These are phyloP conservation scores for Lordiphosa clarofinis DNA, from an alignment of 1,140 invertebrate genomes.

Conservation along the genomic window DNA sequence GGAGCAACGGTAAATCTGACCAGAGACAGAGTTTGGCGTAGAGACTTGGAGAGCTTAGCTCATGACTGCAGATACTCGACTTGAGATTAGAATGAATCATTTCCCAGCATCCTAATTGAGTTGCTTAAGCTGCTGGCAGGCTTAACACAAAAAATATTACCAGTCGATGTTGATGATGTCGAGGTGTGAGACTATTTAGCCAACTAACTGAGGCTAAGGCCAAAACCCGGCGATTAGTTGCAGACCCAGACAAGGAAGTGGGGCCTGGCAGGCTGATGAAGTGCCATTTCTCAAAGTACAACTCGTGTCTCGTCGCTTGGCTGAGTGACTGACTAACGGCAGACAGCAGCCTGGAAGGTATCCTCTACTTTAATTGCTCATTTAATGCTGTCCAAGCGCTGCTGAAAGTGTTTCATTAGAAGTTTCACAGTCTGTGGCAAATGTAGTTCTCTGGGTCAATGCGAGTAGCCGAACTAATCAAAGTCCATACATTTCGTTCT, in stretches of 20 bases:
- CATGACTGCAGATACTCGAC: conserved; percentile 72
- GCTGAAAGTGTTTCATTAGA: conserved; percentile 30
- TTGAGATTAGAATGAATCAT: conserved; percentile 74
- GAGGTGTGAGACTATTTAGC: conserved; percentile 53
- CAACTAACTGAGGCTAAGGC: conserved; percentile 32
- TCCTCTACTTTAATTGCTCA: conserved; percentile 61
- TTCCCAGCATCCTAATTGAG: conserved; percentile 72
- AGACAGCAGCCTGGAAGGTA: conserved; percentile 23
- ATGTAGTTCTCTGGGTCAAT: conserved; percentile 76
- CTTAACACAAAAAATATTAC: conserved; percentile 32
- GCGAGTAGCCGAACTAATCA: conserved; percentile 69
- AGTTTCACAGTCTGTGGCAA: conserved; percentile 18
- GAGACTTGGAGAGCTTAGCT: conserved; percentile 23
- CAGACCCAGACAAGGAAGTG: conserved; percentile 30
- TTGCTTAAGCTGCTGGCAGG: conserved; percentile 49
- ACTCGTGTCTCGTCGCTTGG: conserved; percentile 59
- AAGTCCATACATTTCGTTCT: conserved; percentile 38
- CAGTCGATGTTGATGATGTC: conserved; percentile 9
- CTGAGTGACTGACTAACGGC: conserved; percentile 36
- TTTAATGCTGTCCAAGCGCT: conserved; percentile 32
- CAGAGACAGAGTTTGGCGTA: conserved; percentile 14
- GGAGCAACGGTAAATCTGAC: conserved; percentile 55
- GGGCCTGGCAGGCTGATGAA: conserved; percentile 36
- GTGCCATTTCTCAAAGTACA: conserved; percentile 56
- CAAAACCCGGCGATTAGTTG: conserved; percentile 39